Conservation (phyloP, 2,888 invertebrate genomes). For the Tetragonula carbonaria region DNA sequence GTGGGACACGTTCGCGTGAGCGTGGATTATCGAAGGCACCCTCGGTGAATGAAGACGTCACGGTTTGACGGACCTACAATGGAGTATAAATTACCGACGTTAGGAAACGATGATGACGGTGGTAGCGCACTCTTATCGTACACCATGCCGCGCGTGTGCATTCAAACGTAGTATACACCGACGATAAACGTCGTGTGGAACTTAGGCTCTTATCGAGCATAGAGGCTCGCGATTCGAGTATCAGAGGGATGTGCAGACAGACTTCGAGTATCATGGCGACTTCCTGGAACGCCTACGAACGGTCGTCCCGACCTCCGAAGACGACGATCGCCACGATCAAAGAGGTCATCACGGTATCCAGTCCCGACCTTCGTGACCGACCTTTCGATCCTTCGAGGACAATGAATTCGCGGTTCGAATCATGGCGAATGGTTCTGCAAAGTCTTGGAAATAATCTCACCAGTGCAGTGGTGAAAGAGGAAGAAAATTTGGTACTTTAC, state of each 20-base stretch:
- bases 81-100: constrained; percentile 79
- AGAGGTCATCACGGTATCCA: constrained; percentile 54
- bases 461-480: background rate
- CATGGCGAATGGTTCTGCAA: background rate
- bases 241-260: constrained; percentile 37
- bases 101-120: constrained; percentile 50
- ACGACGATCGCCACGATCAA: constrained; percentile 44
- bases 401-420: constrained; percentile 36
- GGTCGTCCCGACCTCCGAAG: constrained; percentile 63
- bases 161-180: constrained; percentile 15
- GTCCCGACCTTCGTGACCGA: constrained; percentile 53
- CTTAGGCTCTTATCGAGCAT: constrained; percentile 39
- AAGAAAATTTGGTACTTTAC: too few relatives aligned
- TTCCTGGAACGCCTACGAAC: constrained; percentile 76
- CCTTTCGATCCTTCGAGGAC: constrained; percentile 55
- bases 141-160: constrained; percentile 45
- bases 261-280: constrained; percentile 68
- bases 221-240: constrained; percentile 47
- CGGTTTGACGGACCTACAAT: constrained; percentile 77
- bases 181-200: constrained; percentile 24
- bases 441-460: background rate
- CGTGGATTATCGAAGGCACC: constrained; percentile 63
- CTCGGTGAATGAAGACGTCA: constrained; percentile 74
- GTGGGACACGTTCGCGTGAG: constrained; percentile 32
- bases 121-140: constrained; percentile 32